Percentiles rank a stretch among this genome's conserved stretches.
phyloP scores from a whole-genome alignment of 2,113 vertebrate genomes.

The Macquaria australasica region DNA sequence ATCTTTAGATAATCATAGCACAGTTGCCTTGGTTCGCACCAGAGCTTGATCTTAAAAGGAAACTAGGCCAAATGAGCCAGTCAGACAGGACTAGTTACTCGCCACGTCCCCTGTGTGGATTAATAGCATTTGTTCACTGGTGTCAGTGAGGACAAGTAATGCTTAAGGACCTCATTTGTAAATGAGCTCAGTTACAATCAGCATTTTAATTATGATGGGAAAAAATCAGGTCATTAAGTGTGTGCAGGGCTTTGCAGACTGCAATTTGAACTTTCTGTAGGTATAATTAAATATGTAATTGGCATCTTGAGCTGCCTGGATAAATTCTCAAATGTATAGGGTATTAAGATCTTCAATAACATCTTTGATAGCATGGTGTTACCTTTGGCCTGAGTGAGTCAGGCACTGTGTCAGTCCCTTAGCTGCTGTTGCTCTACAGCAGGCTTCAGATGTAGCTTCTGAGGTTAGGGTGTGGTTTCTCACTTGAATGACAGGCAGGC shows the following conservation, averaged over 20 bases:
- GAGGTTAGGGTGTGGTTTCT: conserved; percentile 68
- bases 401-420: background rate
- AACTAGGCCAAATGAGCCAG: conserved; percentile 74
- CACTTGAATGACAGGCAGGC: conserved; percentile 40
- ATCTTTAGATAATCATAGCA: conserved; percentile 70
- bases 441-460: conserved; percentile 14
- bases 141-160: conserved; percentile 55
- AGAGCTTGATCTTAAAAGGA: conserved; percentile 48
- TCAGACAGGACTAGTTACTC: conserved; percentile 68
- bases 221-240: conserved; percentile 40
- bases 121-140: conserved; percentile 65
- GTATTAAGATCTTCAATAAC: conserved; percentile 2
- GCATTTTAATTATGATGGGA: conserved; percentile 56
- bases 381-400: background rate
- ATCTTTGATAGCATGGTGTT: background rate
- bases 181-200: conserved; percentile 62
- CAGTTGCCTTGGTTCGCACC: conserved; percentile 61
- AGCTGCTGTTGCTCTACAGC: conserved; percentile 20
- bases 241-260: conserved; percentile 1
- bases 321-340: background rate
- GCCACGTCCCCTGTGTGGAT: conserved; percentile 45
- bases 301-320: conserved; percentile 1
- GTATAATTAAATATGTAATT: conserved; percentile 46
- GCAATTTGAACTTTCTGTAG: conserved; percentile 29
- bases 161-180: conserved; percentile 68